Evolutionary conservation across 2,888 invertebrate species (phyloP), one percentile per base, ranked within the genome.

Genomic region (Tholera decimalis): DNA sequence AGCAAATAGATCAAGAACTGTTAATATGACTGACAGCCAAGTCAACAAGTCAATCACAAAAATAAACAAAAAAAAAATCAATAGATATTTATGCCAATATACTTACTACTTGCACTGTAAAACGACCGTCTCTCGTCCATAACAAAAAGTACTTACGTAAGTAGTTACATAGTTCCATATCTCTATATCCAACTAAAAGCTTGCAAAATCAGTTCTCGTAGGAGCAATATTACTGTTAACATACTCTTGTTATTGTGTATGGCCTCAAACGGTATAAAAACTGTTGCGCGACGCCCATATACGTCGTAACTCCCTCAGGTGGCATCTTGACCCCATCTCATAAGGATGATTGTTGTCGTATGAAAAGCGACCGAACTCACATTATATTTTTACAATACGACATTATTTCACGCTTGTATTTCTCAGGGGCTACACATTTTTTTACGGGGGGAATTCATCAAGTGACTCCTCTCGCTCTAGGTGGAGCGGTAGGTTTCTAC

Each of bases 171-270:
- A 33, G 18, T 33, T 33, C 13, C 8, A 9, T 55, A n/a, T 8
- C 7, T 11, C 13, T 11, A 8, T 3, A 28, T 9, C 0, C 0
- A 8, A n/a, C 20, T 30, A 41, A 58, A 56, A 64, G 30, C 41
- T 41, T 54, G 6, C 0, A 35, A 72, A 66, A 49, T 33, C 35
- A 28, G 26, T 20, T 47, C 46, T 53, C 39, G n/a, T 24, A 56
- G 56, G 54, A 30, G 65, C 28, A 15, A 50, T 50, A 15, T 8
- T 30, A 15, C 13, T 20, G 49, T 20, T 4, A 49, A 67, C 60
- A 51, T 39, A 59, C 65, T 71, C 67, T 63, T 79, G 65, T 80
- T 82, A 85, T 86, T 83, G 80, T 74, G 80, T 61, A 13, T 24
- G 13, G 43, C 37, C 56, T 47, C 22, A 50, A 28, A 11, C 20